Percentiles rank a stretch among this genome's conserved stretches.
phyloP scores from a whole-genome alignment of 2,797 vertebrate species.

The Lophotriccus pileatus region DNA sequence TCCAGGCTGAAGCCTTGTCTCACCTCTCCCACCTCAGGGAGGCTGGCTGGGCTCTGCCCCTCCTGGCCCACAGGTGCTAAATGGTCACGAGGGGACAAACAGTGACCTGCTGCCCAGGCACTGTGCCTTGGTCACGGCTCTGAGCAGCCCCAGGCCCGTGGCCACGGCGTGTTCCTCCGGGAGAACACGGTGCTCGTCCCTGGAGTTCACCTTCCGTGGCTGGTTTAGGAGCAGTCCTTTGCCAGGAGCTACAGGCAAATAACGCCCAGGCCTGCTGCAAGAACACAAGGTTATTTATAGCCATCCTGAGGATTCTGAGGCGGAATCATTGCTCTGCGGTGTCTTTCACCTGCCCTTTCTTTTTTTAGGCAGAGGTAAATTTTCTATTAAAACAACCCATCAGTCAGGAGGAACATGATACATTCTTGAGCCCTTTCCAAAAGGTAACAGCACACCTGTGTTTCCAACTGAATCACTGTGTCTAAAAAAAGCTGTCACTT shows the following conservation, averaged over 20 bases:
- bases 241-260: not conserved
- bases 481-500: not conserved
- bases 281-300: not conserved
- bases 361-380: not conserved
- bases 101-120: fast-evolving
- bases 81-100: fast-evolving
- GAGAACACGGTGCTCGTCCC: fast-evolving
- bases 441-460: not conserved
- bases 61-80: not conserved
- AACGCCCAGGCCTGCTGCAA: not conserved
- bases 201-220: not conserved
- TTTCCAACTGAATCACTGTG: not conserved
- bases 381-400: not conserved
- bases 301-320: not conserved
- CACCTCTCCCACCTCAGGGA: not conserved
- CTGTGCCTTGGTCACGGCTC: fast-evolving
- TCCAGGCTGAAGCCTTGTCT: not conserved
- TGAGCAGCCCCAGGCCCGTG: not conserved
- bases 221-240: not conserved
- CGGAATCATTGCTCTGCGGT: fast-evolving
- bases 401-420: not conserved
- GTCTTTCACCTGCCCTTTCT: not conserved
- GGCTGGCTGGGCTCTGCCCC: not conserved
- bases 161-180: fast-evolving
- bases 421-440: not conserved